phyloP scores from a whole-genome alignment of 37 sponge, comb jelly and placozoan species.

The Chondrilla cf. caribensis region DNA sequence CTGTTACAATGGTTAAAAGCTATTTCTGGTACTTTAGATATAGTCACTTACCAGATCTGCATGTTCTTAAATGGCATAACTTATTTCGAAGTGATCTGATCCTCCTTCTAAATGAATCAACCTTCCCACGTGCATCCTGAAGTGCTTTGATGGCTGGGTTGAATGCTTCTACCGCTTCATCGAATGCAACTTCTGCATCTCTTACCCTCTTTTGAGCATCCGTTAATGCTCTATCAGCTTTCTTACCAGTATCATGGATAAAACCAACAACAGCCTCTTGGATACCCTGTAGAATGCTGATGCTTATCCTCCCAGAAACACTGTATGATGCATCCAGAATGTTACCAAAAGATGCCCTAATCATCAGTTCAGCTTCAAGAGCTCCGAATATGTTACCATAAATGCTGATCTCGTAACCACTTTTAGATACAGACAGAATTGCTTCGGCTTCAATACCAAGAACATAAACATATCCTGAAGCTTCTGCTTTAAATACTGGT shows the following conservation, averaged over 20 bases:
- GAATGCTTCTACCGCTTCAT: too few relatives aligned
- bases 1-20: too few relatives aligned
- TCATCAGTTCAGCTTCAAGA: not conserved
- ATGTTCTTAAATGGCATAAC: not conserved
- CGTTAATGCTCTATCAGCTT: not conserved
- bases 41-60: not conserved
- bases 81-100: not conserved
- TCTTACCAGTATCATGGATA: not conserved
- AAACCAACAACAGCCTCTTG: too few relatives aligned
- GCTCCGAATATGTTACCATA: constrained; percentile 8
- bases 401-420: not conserved
- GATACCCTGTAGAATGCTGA: not conserved
- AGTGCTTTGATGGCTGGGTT: too few relatives aligned
- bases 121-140: not conserved
- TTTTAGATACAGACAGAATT: not conserved
- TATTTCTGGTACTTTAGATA: not conserved
- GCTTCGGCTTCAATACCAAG: constrained; percentile 20
- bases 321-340: not conserved
- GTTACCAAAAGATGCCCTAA: not conserved
- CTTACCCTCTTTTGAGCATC: too few relatives aligned
- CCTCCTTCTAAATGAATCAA: not conserved
- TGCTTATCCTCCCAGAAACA: not conserved
- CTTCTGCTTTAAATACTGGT: not conserved
- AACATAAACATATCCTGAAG: constrained; percentile 9
- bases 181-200: too few relatives aligned